Percentiles rank a stretch among this genome's conserved stretches.
phyloP scores from a whole-genome alignment of 23 tunicate genomes.

The Diplosoma virens region DNA sequence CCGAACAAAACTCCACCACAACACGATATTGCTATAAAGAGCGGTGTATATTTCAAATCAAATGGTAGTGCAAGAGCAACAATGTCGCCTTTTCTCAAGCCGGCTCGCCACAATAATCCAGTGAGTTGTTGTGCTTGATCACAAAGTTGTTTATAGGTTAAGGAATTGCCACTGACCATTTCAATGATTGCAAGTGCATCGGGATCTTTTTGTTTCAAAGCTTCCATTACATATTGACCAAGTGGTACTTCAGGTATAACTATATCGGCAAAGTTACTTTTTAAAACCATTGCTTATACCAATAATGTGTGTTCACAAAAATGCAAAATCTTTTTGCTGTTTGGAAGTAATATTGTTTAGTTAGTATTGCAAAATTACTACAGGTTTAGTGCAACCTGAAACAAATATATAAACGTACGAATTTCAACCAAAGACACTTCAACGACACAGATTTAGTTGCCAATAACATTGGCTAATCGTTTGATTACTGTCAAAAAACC shows the following conservation, averaged over 20 bases:
- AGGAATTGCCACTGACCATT: not conserved
- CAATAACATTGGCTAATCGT: too few relatives aligned
- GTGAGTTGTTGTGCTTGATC: not conserved
- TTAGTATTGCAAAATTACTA: too few relatives aligned
- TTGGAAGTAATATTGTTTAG: too few relatives aligned
- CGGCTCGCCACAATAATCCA: constrained; percentile 2
- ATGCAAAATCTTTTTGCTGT: too few relatives aligned
- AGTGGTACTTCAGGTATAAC: constrained; percentile 41
- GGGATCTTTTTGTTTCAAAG: constrained; percentile 17
- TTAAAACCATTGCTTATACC: constrained; percentile 39
- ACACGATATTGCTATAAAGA: not conserved
- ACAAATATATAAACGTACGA: too few relatives aligned
- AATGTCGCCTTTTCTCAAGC: constrained; percentile 4
- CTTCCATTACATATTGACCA: constrained; percentile 12
- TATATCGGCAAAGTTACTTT: constrained; percentile 40
- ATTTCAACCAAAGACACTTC: too few relatives aligned
- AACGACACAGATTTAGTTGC: too few relatives aligned
- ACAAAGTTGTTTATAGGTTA: not conserved
- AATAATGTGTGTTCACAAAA: too few relatives aligned
- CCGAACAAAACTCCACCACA: constrained; percentile 19
- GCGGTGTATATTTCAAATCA: not conserved
- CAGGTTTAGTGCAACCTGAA: not conserved
- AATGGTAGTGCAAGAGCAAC: constrained; percentile 6
- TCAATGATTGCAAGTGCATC: constrained; percentile 37
- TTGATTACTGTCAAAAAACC: too few relatives aligned